These are phyloP conservation scores for Pedetes capensis DNA, from an alignment of 2,113 vertebrate species.

Conservation along the genomic window DNA sequence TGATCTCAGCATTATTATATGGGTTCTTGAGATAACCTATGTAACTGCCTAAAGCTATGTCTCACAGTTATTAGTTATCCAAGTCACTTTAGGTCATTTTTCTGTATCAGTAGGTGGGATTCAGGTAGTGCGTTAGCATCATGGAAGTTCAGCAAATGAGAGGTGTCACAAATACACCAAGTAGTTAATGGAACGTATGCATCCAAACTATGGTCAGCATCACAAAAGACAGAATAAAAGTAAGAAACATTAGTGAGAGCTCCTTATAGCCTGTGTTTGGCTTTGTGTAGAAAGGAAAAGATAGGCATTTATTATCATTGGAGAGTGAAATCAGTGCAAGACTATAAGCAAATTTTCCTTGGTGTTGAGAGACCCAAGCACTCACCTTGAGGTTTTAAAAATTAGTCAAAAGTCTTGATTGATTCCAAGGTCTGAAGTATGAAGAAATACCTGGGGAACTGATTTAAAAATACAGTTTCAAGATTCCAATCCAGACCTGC, in stretches of 20 bases:
- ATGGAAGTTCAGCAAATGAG: background rate
- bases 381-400: background rate
- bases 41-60: background rate
- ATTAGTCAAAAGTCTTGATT: background rate
- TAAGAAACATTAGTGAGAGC: background rate
- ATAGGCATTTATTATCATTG: background rate
- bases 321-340: background rate
- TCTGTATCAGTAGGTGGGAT: background rate
- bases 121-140: background rate
- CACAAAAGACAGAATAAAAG: background rate
- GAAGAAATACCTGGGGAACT: background rate
- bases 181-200: background rate
- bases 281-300: background rate
- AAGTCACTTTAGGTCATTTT: background rate
- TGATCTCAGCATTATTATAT: background rate
- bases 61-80: background rate
- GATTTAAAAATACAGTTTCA: conserved; percentile 3
- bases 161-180: background rate
- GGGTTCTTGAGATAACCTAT: background rate
- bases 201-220: background rate
- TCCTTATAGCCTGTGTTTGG: background rate
- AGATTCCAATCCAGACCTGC: background rate
- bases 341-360: background rate
- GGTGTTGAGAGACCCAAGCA: background rate
- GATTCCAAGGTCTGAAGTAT: background rate